phyloP scores from a whole-genome alignment of 2,888 invertebrate genomes.

The Conops quadrifasciatus region DNA sequence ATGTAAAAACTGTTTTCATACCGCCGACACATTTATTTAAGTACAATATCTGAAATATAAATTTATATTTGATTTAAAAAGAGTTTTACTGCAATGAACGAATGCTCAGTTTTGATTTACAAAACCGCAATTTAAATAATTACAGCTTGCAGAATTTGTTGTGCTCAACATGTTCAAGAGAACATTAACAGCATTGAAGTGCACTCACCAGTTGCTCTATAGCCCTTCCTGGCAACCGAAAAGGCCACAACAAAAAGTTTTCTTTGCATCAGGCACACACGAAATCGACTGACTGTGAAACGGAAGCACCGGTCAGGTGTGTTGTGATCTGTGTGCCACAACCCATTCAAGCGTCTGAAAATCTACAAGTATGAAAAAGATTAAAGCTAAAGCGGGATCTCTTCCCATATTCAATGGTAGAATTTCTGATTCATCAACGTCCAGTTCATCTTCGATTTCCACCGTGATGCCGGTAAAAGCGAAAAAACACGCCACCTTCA shows the following conservation, averaged over 20 bases:
- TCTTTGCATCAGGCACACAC: constrained; percentile 11
- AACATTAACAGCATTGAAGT: no score
- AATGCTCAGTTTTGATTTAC: no score
- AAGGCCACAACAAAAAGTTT: constrained; percentile 44
- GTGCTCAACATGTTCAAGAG: no score
- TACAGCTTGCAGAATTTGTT: no score
- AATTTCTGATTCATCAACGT: constrained; percentile 56
- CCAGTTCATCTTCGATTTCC: constrained; percentile 51
- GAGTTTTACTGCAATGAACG: no score
- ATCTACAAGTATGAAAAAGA: constrained; percentile 53
- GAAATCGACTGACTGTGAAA: neutral
- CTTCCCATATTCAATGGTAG: constrained; percentile 61
- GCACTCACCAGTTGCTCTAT: constrained; percentile 41
- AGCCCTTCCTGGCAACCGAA: constrained; percentile 37
- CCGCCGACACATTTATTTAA: no score
- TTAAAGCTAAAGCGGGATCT: constrained; percentile 60
- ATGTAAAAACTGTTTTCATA: no score
- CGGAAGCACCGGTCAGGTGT: neutral
- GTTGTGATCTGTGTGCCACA: no score
- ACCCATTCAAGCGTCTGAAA: constrained; percentile 2
- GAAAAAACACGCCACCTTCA: constrained; percentile 46
- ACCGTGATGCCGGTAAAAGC: constrained; percentile 42
- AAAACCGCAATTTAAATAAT: no score
- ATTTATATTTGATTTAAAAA: no score
- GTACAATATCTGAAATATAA: no score